Evolutionary conservation across 1,140 invertebrate species (phyloP).

Genomic region (Drosophila varians): DNA sequence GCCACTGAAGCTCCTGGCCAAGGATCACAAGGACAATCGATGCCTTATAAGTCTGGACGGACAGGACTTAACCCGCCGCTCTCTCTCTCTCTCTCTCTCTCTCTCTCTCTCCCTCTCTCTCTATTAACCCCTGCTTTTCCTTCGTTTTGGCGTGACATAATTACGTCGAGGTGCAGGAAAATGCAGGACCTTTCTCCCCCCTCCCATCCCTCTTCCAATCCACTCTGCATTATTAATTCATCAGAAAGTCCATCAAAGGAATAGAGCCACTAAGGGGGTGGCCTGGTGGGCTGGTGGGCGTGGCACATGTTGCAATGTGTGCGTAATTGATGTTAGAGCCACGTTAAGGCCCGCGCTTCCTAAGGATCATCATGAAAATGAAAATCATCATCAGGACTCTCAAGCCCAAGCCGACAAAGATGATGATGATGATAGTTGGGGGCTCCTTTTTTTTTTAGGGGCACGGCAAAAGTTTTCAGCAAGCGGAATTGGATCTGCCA

Average conservation of each 20-base stretch:
- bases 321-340: slow-evolving; percentile 53
- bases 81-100: background rate
- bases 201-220: background rate
- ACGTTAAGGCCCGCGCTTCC: slow-evolving; percentile 6
- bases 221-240: slow-evolving; percentile 45
- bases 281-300: slow-evolving; percentile 9
- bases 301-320: slow-evolving; percentile 49
- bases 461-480: slow-evolving; percentile 40
- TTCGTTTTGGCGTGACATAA: slow-evolving; percentile 53
- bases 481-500: slow-evolving; percentile 16
- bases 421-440: slow-evolving; percentile 10
- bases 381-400: background rate
- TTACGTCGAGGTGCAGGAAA: slow-evolving; percentile 36
- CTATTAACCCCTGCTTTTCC: slow-evolving; percentile 19
- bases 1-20: background rate
- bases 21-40: slow-evolving; percentile 35
- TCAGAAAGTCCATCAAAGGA: slow-evolving; percentile 24
- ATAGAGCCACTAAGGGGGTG: background rate
- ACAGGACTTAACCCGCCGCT: slow-evolving; percentile 5
- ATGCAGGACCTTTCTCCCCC: slow-evolving; percentile 8
- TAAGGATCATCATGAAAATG: background rate
- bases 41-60: slow-evolving; percentile 21
- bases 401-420: too few relatives aligned
- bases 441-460: slow-evolving; percentile 56
- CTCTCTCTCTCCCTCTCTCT: background rate